These are phyloP conservation scores for Apis cerana DNA, from an alignment of 1,140 invertebrate genomes.

Conservation along the genomic window DNA sequence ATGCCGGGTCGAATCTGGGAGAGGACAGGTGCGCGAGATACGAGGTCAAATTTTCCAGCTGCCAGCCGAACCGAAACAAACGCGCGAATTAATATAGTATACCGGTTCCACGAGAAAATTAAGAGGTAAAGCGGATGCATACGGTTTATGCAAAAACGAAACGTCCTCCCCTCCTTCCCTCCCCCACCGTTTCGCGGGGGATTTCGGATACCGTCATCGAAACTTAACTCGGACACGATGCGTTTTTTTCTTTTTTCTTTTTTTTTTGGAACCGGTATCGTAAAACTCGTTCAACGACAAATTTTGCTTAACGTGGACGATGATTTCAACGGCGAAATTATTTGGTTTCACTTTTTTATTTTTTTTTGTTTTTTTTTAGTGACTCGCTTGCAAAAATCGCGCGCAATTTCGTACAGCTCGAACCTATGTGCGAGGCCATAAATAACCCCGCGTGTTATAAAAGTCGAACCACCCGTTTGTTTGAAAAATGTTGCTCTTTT, in stretches of 20 bases:
- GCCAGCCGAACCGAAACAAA: not conserved
- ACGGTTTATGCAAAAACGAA: constrained; percentile 10
- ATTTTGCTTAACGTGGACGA: too few species aligned
- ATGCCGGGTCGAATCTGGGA: constrained; percentile 39
- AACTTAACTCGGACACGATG: not conserved
- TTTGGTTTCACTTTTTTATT: too few species aligned
- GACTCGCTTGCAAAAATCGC: not conserved
- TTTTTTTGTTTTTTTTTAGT: not conserved
- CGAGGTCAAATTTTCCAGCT: constrained; percentile 15
- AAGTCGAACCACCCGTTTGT: not conserved
- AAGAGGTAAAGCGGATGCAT: not conserved
- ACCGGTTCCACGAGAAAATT: not conserved
- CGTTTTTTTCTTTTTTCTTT: not conserved
- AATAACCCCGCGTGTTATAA: not conserved
- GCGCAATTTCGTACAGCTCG: not conserved
- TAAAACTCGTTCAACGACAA: too few species aligned
- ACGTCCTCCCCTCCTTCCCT: too few species aligned
- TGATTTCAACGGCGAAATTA: too few species aligned
- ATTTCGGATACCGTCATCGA: not conserved
- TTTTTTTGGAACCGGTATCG: not conserved
- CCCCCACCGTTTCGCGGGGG: not conserved
- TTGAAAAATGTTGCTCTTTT: not conserved
- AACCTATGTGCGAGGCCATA: not conserved
- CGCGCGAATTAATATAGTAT: not conserved
- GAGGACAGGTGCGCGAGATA: constrained; percentile 27